Conservation (phyloP, 2,113 vertebrate genomes). For the Fukomys damarensis region DNA sequence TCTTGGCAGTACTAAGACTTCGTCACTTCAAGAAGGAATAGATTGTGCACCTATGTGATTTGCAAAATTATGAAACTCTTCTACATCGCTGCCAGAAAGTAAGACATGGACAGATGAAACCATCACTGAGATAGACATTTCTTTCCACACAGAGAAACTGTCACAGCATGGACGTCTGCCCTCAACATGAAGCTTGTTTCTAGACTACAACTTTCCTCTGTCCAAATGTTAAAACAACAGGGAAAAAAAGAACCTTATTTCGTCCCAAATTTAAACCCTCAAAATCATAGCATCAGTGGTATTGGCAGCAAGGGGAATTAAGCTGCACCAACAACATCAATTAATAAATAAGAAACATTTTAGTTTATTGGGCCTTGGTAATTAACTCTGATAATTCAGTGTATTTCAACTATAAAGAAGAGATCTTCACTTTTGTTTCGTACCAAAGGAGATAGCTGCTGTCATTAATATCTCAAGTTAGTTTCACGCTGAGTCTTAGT, state of each 20-base stretch:
- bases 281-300: neutral
- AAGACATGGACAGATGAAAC: neutral
- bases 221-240: neutral
- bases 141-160: neutral
- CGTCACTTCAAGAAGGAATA: neutral
- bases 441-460: conserved; percentile 6
- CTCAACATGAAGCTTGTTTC: neutral
- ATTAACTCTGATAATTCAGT: conserved; percentile 48
- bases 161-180: neutral
- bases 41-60: neutral
- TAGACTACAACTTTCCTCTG: neutral
- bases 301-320: neutral
- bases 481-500: neutral
- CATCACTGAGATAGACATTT: neutral
- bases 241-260: neutral
- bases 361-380: neutral
- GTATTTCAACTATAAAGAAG: neutral
- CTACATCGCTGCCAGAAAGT: neutral
- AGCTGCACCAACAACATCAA: neutral
- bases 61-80: neutral
- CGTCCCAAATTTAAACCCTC: neutral
- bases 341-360: neutral
- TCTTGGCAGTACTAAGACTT: neutral
- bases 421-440: conserved; percentile 9
- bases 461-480: neutral